Evolutionary conservation across 2,797 vertebrate species (phyloP).

Genomic region (Paratrypauchen microcephalus): DNA sequence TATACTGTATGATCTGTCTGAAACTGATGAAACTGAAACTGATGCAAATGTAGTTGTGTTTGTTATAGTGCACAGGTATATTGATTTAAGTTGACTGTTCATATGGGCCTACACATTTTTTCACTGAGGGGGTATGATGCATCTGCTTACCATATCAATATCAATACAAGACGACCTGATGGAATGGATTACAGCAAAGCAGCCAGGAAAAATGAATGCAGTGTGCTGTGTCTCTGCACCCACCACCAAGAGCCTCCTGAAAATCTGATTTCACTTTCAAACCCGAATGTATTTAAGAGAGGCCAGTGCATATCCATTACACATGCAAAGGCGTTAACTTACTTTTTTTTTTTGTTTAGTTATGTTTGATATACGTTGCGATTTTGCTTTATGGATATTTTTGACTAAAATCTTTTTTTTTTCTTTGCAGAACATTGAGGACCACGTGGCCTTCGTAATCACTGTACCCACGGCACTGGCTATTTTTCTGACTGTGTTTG

Average conservation of each 20-base stretch:
- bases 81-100: not conserved
- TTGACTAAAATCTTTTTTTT: constrained; percentile 11
- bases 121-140: constrained; percentile 4
- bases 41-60: too few species aligned
- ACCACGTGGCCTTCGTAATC: constrained; percentile 94
- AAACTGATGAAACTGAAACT: not conserved
- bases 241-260: constrained; percentile 57
- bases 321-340: constrained; percentile 42
- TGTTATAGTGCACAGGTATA: not conserved
- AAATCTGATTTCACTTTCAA: constrained; percentile 61
- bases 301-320: constrained; percentile 63
- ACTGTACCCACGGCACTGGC: constrained; percentile 94
- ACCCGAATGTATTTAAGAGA: constrained; percentile 54
- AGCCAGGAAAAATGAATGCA: constrained; percentile 25
- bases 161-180: constrained; percentile 20
- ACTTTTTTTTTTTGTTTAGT: constrained; percentile 25
- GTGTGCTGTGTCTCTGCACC: constrained; percentile 24
- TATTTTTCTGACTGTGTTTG: constrained; percentile 96
- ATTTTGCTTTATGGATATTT: not conserved
- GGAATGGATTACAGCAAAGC: constrained; percentile 20
- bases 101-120: not conserved
- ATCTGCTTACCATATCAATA: constrained; percentile 15
- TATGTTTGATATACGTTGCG: not conserved
- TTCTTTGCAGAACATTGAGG: constrained; percentile 84
- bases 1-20: not conserved